Evolutionary conservation across 2,797 vertebrate genomes (phyloP), one percentile per base, ranked within the genome.

Genomic region (Enteromius radiatus): DNA sequence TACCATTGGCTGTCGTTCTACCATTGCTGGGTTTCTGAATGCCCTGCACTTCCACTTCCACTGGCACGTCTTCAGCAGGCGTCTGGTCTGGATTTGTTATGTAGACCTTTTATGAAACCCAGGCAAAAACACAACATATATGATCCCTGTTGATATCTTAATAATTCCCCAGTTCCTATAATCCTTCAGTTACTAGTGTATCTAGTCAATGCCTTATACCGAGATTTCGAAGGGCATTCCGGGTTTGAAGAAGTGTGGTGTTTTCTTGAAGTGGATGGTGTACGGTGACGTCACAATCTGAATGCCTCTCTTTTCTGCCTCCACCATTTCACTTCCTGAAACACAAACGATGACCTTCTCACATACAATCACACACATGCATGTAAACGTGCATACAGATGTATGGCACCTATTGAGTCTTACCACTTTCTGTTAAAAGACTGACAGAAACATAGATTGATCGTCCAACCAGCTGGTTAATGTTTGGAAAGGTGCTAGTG

Each of bases 371-470:
- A 23, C n/a, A 26, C 38, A 45, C 3, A 23, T 0, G 2, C 19
- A 38, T 68, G 5, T 6, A 67, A 67, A 54, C 36, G 56, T 38
- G 47, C 19, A n/a, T n/a, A 43, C 61, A 74, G 33, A 84, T 49
- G 61, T 33, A 36, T 12, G 41, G 33, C 4, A 12, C 49, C 17
- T 77, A 17, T 33, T 14, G 69, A 4, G 56, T 80, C 33, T 91
- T 88, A 97, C 96, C 96, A 38, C 89, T 94, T 0, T 90, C 86
- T 0, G 96, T 95, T 88, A 97, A 88, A 74, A 97, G 94, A 56
- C 54, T 82, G 47, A 84, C 47, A 41, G 76, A 76, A 11, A 76
- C 31, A 23, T 54, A 77, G 38, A 81, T 41, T 6, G 82, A 84
- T 26, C 4, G 33, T 69, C 77, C 83, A 6, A 85, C 54, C 28